Evolutionary conservation across 2,888 invertebrate genomes (phyloP).

Genomic region (Caenorhabditis sp.): DNA sequence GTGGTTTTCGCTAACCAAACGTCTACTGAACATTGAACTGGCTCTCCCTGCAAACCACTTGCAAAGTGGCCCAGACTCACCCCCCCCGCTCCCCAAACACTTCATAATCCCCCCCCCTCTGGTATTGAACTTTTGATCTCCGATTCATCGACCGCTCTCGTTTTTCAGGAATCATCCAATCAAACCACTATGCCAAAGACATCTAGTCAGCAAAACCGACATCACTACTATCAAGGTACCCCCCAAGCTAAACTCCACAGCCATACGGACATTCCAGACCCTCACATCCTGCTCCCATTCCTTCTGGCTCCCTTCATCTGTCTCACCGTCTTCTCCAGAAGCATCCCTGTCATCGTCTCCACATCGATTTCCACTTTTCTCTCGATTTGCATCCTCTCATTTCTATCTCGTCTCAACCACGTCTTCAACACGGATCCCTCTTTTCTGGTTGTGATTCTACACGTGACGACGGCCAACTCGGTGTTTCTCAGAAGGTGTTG

Average conservation of each 20-base stretch:
- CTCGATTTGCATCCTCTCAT: constrained; percentile 44
- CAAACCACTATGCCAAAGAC: constrained; percentile 11
- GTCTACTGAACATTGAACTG: background rate
- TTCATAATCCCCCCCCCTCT: no score
- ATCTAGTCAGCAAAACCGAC: background rate
- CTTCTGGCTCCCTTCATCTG: constrained; percentile 35
- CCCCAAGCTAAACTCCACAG: background rate
- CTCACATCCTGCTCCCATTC: constrained; percentile 46
- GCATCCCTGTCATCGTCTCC: constrained; percentile 56
- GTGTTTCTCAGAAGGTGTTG: constrained; percentile 53
- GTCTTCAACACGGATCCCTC: constrained; percentile 35
- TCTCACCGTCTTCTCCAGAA: constrained; percentile 54
- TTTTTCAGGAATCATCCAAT: constrained; percentile 21
- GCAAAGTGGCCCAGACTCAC: no score
- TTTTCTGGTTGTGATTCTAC: constrained; percentile 31
- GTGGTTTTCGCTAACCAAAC: no score
- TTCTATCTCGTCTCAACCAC: constrained; percentile 38
- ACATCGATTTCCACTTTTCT: constrained; percentile 44
- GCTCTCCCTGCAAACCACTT: background rate
- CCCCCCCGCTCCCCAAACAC: no score
- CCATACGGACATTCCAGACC: constrained; percentile 18
- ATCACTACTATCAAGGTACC: no score
- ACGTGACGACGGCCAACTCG: constrained; percentile 54
- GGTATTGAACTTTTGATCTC: no score
- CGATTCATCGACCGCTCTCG: no score